A percentile compares a stretch with the other conserved stretches of the same genome.
Conservation (phyloP, 1,140 invertebrate species). For the Scylla paramamosain region DNA sequence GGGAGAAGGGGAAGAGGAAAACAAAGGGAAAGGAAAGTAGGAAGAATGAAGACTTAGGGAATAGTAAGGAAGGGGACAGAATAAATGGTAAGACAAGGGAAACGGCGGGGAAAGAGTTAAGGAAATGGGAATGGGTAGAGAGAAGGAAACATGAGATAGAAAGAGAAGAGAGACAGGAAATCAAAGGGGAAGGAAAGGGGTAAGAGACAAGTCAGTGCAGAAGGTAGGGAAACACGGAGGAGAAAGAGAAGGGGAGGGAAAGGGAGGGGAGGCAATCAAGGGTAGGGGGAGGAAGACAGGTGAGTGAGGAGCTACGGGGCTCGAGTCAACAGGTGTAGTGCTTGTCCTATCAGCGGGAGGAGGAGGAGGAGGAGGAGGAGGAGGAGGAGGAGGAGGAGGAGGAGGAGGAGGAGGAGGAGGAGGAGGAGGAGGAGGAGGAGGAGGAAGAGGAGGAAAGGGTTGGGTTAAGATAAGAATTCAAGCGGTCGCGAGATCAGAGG, state of each 20-base stretch:
- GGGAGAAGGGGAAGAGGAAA: no score
- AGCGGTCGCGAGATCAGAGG: no score
- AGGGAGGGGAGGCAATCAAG: background rate
- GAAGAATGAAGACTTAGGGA: background rate
- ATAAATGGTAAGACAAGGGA: no score
- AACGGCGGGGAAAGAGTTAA: no score
- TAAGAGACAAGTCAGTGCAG: no score
- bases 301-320: background rate
- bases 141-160: no score
- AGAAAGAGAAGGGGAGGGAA: background rate
- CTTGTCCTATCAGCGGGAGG: background rate
- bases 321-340: background rate
- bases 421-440: background rate
- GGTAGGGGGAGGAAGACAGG: background rate
- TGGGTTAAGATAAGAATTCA: no score
- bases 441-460: background rate
- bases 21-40: no score
- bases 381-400: background rate
- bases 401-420: constrained; percentile 16
- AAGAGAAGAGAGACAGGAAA: no score
- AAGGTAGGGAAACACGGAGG: no score
- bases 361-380: constrained; percentile 16
- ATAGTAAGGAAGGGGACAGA: background rate
- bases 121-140: no score
- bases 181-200: no score